A percentile compares a stretch with the other conserved stretches of the same genome.
phyloP scores from a whole-genome alignment of 2,888 invertebrate genomes.

The Dichetophora obliterata region DNA sequence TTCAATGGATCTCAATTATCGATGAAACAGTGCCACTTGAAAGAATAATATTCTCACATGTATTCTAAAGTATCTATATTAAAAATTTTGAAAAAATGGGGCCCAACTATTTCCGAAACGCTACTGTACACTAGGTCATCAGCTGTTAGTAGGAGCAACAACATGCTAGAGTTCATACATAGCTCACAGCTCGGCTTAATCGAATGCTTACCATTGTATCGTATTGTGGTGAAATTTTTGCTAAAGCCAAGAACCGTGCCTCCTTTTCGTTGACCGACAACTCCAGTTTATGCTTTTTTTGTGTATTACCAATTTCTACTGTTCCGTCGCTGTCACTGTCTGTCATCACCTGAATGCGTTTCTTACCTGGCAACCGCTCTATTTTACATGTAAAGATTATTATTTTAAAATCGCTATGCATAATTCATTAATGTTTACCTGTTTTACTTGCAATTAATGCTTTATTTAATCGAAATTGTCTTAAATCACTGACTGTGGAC shows the following conservation, averaged over 20 bases:
- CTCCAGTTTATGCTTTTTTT: slow-evolving; percentile 62
- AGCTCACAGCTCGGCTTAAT: background rate
- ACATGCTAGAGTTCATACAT: background rate
- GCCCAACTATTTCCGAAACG: background rate
- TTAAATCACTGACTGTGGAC: slow-evolving; percentile 62
- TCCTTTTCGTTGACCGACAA: slow-evolving; percentile 66
- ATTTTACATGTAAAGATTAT: background rate
- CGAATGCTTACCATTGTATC: slow-evolving; percentile 65
- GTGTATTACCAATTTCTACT: slow-evolving; percentile 54
- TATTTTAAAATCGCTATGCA: background rate
- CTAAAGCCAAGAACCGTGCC: slow-evolving; percentile 65
- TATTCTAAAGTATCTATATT: no score
- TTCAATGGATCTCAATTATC: no score
- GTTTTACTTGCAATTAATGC: slow-evolving; percentile 50
- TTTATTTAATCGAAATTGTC: slow-evolving; percentile 66
- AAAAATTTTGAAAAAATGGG: background rate
- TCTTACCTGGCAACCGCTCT: slow-evolving; percentile 68
- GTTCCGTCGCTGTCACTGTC: slow-evolving; percentile 67
- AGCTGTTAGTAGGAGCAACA: slow-evolving; percentile 3
- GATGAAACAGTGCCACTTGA: no score
- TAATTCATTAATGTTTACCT: slow-evolving; percentile 49
- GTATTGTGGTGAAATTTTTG: slow-evolving; percentile 64
- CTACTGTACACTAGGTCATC: background rate
- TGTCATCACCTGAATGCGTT: slow-evolving; percentile 65
- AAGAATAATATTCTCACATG: background rate